Base-by-base conservation (phyloP, 2,888 invertebrate genomes). In the Glyphotaelius pellucidus region DNA sequence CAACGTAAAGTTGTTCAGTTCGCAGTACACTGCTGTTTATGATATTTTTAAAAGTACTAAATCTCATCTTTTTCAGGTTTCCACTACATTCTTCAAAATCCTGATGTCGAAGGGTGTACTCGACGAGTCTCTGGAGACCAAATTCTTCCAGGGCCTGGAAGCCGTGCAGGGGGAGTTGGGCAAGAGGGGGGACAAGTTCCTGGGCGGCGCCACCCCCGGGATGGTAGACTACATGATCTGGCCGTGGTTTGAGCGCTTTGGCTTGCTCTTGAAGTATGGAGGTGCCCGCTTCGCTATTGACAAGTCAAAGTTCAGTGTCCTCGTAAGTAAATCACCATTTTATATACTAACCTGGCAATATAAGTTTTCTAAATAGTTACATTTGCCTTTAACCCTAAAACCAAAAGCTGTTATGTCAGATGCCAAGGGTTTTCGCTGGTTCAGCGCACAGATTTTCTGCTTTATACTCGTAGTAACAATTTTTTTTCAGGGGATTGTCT, bases 161-260 rank as follows among this genome's bases (percentile, higher is more conserved):
- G 94, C 95, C 2, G 97, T 98, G 90, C 97, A 98, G 94, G 96
- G 96, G 89, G 98, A 98, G 94, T 94, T 98, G 9, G 94, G 94
- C 42, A 95, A 95, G 32, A 96, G 98, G 89, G 96, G 96, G 35
- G 97, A 97, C 0, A 96, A 96, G 89, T 98, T 96, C 94, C 97
- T 98, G 94, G 96, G 97, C 92, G 98, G 98, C 30, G 95, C 95
- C 90, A 96, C 96, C 91, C 98, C 98, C 1, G 98, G 98, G 86
- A 97, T 98, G 96, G 95, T 98, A 90, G 98, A 98, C 94, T 97
- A 97, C 94, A 98, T 98, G 96, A 97, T 98, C 93, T 98, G 98
- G 98, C 98, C 98, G 2, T 98, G 98, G 97, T 97, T 98, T 94
- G 98, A 98, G 94, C 94, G 96, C 19, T 95, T 96, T 92, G 95